Evolutionary conservation across 2,797 vertebrate species (phyloP).

Genomic region (Xyrichtys novacula): DNA sequence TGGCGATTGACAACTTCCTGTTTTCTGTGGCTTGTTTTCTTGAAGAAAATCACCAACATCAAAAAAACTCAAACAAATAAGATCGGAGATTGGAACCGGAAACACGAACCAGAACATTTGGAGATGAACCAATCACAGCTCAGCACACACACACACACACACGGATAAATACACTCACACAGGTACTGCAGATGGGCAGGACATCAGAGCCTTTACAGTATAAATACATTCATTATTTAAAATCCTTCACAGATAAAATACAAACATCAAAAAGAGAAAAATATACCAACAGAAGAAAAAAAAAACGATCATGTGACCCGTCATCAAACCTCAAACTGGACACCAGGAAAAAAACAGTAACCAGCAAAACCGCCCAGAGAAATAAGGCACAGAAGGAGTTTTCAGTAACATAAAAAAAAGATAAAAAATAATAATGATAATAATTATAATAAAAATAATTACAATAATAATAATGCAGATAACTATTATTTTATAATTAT

Average conservation of each 20-base stretch:
- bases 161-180: slow-evolving; percentile 27
- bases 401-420: no score
- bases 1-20: slow-evolving; percentile 36
- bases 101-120: background rate
- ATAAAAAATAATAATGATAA: no score
- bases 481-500: no score
- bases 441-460: no score
- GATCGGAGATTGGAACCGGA: slow-evolving; percentile 1
- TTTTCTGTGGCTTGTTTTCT: slow-evolving; percentile 51
- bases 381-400: no score
- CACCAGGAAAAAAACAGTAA: background rate
- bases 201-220: slow-evolving; percentile 37
- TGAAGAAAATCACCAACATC: background rate
- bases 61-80: background rate
- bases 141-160: background rate
- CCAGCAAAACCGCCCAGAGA: no score
- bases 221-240: slow-evolving; percentile 61
- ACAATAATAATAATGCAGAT: no score
- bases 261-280: slow-evolving; percentile 6
- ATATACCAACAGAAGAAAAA: slow-evolving; percentile 13
- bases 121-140: slow-evolving; percentile 41
- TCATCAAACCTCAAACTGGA: background rate
- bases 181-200: slow-evolving; percentile 39
- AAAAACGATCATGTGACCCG: no score
- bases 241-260: slow-evolving; percentile 35